These are phyloP conservation scores for Lerista edwardsae DNA, from an alignment of 2,797 vertebrate species.

Conservation along the genomic window DNA sequence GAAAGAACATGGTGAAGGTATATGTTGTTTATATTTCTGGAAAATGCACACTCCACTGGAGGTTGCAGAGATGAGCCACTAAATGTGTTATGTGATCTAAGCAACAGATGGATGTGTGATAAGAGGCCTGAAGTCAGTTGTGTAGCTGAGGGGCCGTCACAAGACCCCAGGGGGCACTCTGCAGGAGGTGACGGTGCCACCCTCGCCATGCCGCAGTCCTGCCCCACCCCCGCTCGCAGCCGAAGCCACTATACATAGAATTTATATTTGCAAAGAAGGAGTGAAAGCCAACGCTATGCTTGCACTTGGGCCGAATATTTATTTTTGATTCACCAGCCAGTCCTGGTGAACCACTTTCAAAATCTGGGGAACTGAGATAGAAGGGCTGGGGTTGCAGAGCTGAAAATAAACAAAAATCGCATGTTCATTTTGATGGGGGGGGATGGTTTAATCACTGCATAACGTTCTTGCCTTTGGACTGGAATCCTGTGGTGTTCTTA, in stretches of 20 bases:
- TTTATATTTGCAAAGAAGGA: neutral
- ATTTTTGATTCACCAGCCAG: neutral
- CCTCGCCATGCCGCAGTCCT: no score
- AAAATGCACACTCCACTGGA: neutral
- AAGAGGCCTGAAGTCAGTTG: neutral
- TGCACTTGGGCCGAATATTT: neutral
- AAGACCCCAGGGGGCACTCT: no score
- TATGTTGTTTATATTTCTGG: neutral
- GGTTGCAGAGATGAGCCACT: neutral
- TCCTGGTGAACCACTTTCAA: neutral
- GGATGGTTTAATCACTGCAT: no score
- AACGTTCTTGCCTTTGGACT: neutral
- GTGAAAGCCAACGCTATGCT: neutral
- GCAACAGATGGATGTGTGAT: fast-evolving
- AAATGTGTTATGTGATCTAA: neutral
- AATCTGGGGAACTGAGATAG: neutral
- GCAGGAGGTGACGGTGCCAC: no score
- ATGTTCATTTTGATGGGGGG: neutral
- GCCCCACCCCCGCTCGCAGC: no score
- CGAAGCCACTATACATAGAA: neutral
- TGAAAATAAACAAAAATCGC: neutral
- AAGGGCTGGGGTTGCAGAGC: neutral
- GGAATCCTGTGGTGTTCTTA: neutral
- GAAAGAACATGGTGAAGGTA: fast-evolving
- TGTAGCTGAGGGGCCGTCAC: no score